Evolutionary conservation across 37 sponge, comb jelly and placozoan genomes (phyloP).

Genomic region (Theonella swinhoei): DNA sequence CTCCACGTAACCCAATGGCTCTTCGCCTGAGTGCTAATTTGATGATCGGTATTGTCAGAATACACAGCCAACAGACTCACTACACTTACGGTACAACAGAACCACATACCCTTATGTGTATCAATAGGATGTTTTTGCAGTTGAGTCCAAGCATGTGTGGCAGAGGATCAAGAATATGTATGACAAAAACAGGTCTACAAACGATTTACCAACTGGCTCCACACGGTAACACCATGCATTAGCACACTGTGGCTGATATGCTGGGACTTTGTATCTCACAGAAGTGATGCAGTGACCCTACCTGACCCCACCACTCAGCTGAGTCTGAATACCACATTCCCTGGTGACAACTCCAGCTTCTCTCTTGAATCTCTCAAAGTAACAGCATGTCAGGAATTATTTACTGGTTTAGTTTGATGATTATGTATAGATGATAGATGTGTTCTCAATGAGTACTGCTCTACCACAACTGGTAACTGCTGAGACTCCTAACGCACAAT

Average conservation of each 20-base stretch:
- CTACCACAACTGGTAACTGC: too few relatives aligned
- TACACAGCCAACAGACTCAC: constrained; percentile 35
- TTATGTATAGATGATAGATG: neutral
- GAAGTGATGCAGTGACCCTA: constrained; percentile 13
- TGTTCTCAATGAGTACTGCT: neutral
- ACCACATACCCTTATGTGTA: neutral
- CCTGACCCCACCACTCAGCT: constrained; percentile 13
- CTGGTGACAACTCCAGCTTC: neutral
- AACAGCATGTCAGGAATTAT: too few relatives aligned
- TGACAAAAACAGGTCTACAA: neutral
- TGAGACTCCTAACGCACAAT: neutral
- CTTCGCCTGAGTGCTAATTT: constrained; percentile 19
- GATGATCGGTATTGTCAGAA: constrained; percentile 23
- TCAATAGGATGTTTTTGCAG: neutral
- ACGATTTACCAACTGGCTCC: neutral
- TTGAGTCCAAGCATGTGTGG: constrained; percentile 11
- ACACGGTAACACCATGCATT: too few relatives aligned
- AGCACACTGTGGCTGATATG: too few relatives aligned
- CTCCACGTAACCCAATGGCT: neutral
- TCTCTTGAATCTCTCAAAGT: neutral
- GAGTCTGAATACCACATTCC: neutral
- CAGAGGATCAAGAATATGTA: neutral
- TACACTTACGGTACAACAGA: constrained; percentile 14
- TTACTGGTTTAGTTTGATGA: too few relatives aligned
- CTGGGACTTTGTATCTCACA: neutral